Evolutionary conservation across 2,797 vertebrate species (phyloP), one percentile per base, ranked within the genome.

Genomic region (Arnoldichthys spilopterus): DNA sequence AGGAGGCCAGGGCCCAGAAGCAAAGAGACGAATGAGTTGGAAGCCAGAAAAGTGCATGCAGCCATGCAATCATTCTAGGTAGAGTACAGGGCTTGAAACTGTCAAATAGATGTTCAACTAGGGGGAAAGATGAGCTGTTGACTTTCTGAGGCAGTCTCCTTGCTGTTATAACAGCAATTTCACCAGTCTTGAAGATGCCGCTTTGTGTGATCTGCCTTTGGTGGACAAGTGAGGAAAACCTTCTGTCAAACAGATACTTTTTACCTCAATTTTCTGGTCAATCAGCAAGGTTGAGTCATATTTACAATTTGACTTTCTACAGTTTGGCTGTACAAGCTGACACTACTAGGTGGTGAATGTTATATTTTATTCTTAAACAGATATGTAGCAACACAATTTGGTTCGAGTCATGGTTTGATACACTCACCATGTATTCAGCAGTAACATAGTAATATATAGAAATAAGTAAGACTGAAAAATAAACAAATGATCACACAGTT

Each of bases 101-200:
- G 49, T 72, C 49, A n/a, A 76, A 59, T 40, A 30, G 16, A 40
- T 20, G 61, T 47, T 69, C 59, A 56, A 26, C 51, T 32, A 53
- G 53, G 58, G 15, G 5, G 61, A 34, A 32, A 30, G 26, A 28
- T 43, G 34, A 54, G 53, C 51, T 54, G 26, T 71, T 76, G 34
- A 72, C 66, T 45, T 59, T 68, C 3, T 43, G n/a, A 45, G 45
- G 43, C 6, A 24, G 62, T 68, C 20, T 30, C 40, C 28, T 30
- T 26, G 56, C 61, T 59, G 28, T 64, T 72, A 58, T 59, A 26
- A 53, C 24, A 32, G 64, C 74, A 53, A 40, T 68, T 43, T 22
- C 20, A 1, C 59, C 24, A 37, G 28, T 59, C 61, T 47, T n/a
- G 37, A 58, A 63, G 74, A 72, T 20, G 12, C 43, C 66, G 15